Conservation (phyloP, 2,797 vertebrate species). For the Eupleurogrammus muticus region DNA sequence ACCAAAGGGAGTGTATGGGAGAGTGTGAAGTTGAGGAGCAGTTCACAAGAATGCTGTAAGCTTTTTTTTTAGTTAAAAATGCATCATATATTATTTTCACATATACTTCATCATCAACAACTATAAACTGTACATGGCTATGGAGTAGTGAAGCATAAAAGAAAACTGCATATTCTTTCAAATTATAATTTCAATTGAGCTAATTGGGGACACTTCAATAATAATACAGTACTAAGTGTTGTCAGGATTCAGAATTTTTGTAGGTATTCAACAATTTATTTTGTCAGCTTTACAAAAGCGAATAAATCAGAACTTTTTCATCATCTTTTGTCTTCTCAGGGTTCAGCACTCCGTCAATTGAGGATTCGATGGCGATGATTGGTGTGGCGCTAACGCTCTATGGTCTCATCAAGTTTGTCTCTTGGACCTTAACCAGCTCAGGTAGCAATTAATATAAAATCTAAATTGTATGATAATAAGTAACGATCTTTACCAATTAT, state of each 20-base stretch:
- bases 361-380: conserved; percentile 89
- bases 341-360: conserved; percentile 83
- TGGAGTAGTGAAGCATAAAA: too few species aligned
- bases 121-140: too few species aligned
- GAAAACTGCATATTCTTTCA: too few species aligned
- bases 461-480: background rate
- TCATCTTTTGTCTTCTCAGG: conserved; percentile 67
- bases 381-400: conserved; percentile 88
- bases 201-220: too few species aligned
- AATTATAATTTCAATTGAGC: background rate
- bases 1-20: too few species aligned
- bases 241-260: too few species aligned
- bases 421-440: conserved; percentile 77
- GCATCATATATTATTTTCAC: too few species aligned
- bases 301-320: background rate
- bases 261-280: background rate
- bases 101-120: too few species aligned
- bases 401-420: conserved; percentile 82
- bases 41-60: too few species aligned
- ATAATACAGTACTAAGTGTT: too few species aligned
- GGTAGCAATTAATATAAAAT: conserved; percentile 58
- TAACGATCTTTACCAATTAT: background rate
- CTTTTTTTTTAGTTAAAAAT: too few species aligned
- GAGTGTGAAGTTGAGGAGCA: too few species aligned
- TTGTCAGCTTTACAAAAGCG: background rate